Base-by-base conservation (phyloP, 1,140 invertebrate species). In the Drosophila elegans region DNA sequence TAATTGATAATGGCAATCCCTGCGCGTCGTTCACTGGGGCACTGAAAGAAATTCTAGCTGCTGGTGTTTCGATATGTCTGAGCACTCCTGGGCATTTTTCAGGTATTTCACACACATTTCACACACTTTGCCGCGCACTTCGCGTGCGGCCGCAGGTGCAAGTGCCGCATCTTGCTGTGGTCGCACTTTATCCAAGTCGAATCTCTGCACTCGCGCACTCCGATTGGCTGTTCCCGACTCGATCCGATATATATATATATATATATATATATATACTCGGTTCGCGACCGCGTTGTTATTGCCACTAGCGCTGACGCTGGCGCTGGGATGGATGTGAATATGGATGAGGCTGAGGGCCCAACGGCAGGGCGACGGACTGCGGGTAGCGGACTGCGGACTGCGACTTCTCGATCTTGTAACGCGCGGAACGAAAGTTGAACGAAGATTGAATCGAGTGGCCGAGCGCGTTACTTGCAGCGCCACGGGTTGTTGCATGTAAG, bases 371-470 rank as follows among this genome's bases (percentile, higher is more conserved):
- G 5, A 25, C 44, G 6, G 25, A 48, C 64, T 45, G 54, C 45
- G 54, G 54, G 57, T 39, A 42, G 53, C 10, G 13, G 44, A 45
- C 46, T 25, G 38, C 44, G 56, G 34, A 45, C 49, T 36, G 48
- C 67, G 59, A 36, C 21, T 72, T 4, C 12, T 45, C 52, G 63
- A 61, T 81, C 54, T 81, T 86, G 83, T 82, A 86, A 88, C 83
- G 80, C 59, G 67, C 75, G 53, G 76, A 69, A 89, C 84, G 84
- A 80, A 83, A 80, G 80, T 88, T 78, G 76, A 80, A 66, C 80
- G 89, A 66, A 80, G 68, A 89, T 83, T 88, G 84, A 88, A 73
- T 74, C 63, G 29, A 32, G 7, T 32, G 59, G 75, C 78, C 67
- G 72, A 88, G 53, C 44, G 62, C 42, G 80, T 88, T 80, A 60